Percentiles rank a stretch among this genome's conserved stretches.
These are phyloP conservation scores for Mystacides longicornis DNA, from an alignment of 2,888 invertebrate species.

Conservation along the genomic window DNA sequence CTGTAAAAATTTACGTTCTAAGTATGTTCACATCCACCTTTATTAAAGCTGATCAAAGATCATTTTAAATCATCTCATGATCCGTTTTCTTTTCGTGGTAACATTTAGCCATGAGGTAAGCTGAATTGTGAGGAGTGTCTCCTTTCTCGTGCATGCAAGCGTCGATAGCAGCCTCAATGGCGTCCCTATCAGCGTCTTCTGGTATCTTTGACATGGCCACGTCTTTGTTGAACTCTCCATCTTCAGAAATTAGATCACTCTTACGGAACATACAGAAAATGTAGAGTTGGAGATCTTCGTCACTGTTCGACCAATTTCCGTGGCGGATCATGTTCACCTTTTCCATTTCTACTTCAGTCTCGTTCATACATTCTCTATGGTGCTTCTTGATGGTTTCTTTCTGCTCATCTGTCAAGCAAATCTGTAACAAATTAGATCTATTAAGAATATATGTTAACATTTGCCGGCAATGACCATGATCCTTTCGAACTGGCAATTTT, in stretches of 20 bases:
- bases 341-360: slow-evolving; percentile 28
- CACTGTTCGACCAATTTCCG: slow-evolving; percentile 29
- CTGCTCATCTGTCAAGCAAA: slow-evolving; percentile 7
- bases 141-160: slow-evolving; percentile 16
- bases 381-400: slow-evolving; percentile 9
- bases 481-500: no score
- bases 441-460: no score
- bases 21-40: background rate
- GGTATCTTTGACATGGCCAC: slow-evolving; percentile 20
- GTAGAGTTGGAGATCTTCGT: slow-evolving; percentile 28
- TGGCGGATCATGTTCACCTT: slow-evolving; percentile 28
- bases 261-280: slow-evolving; percentile 28
- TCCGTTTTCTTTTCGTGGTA: slow-evolving; percentile 20
- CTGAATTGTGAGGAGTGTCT: slow-evolving; percentile 12
- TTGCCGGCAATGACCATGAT: no score
- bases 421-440: no score
- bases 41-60: background rate
- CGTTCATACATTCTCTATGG: slow-evolving; percentile 27
- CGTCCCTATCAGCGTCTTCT: slow-evolving; percentile 17
- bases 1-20: no score
- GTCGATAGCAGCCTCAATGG: slow-evolving; percentile 20
- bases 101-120: slow-evolving; percentile 20
- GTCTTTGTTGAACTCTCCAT: slow-evolving; percentile 22
- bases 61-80: slow-evolving; percentile 14
- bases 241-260: slow-evolving; percentile 20